These are phyloP conservation scores for Ceratosolen fusciceps DNA, from an alignment of 1,140 invertebrate species.

Conservation along the genomic window DNA sequence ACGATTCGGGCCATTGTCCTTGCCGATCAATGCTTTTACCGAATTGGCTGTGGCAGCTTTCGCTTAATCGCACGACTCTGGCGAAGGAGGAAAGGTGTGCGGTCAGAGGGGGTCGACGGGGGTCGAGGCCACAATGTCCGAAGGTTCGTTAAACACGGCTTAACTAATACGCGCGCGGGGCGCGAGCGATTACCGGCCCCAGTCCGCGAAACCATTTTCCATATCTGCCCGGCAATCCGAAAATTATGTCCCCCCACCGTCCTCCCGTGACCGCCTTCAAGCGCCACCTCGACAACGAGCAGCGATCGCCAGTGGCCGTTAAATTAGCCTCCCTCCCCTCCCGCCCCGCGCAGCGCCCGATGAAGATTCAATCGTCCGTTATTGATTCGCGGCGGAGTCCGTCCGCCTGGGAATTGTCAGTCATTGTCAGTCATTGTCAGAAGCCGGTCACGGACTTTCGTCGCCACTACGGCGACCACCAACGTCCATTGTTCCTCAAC, in stretches of 20 bases:
- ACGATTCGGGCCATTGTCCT: background rate
- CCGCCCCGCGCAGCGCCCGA: too few species aligned
- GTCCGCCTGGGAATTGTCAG: constrained; percentile 42
- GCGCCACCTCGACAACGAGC: too few species aligned
- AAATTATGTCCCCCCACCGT: constrained; percentile 23
- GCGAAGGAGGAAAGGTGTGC: background rate
- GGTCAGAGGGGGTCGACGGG: background rate
- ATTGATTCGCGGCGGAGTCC: constrained; percentile 42
- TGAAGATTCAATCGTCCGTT: constrained; percentile 49
- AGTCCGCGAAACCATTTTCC: background rate
- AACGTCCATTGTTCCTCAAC: constrained; percentile 56
- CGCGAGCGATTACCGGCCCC: constrained; percentile 14
- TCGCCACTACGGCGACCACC: constrained; percentile 18
- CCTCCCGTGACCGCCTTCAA: too few species aligned
- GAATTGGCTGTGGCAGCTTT: background rate
- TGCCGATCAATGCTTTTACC: background rate
- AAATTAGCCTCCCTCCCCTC: constrained; percentile 36
- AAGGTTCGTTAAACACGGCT: constrained; percentile 32
- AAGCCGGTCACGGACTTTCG: constrained; percentile 50
- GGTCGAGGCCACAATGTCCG: constrained; percentile 12
- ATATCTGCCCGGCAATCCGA: background rate
- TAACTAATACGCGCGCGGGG: background rate
- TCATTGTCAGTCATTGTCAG: constrained; percentile 50
- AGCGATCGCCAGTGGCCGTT: background rate
- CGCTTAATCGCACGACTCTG: background rate